phyloP scores from a whole-genome alignment of 1,140 invertebrate genomes.

The Telenomus remus region DNA sequence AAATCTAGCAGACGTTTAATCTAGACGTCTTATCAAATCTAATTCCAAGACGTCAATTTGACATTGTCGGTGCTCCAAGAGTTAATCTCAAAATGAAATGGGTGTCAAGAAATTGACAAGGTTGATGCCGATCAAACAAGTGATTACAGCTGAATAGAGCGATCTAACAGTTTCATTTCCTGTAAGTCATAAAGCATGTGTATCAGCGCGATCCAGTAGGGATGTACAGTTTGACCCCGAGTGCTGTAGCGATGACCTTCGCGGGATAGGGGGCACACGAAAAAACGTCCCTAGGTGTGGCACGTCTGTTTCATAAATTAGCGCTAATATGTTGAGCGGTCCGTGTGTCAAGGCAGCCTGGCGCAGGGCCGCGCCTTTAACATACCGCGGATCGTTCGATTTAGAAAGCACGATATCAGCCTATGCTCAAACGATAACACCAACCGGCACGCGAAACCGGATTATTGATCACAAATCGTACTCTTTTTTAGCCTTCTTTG shows the following conservation, averaged over 20 bases:
- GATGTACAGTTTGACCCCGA: constrained; percentile 51
- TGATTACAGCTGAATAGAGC: constrained; percentile 42
- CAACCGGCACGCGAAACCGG: constrained; percentile 49
- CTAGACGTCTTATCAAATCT: too few species aligned
- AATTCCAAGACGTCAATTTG: too few species aligned
- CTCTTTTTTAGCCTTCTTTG: constrained; percentile 26
- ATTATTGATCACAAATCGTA: constrained; percentile 56
- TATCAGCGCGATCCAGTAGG: constrained; percentile 30
- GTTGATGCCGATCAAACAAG: not conserved
- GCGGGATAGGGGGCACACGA: constrained; percentile 5
- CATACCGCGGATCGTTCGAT: constrained; percentile 56
- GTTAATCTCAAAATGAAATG: too few species aligned
- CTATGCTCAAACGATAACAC: constrained; percentile 54
- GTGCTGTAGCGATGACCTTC: constrained; percentile 35
- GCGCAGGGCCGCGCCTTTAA: constrained; percentile 48
- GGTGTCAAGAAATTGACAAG: too few species aligned
- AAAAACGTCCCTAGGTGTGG: constrained; percentile 30
- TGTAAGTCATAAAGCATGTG: constrained; percentile 29
- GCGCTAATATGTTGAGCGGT: constrained; percentile 19
- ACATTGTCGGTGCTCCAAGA: too few species aligned
- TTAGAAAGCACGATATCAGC: constrained; percentile 55
- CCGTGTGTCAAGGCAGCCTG: constrained; percentile 35
- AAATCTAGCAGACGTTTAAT: too few species aligned
- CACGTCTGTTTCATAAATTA: constrained; percentile 47
- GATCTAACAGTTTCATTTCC: constrained; percentile 35